Base-by-base conservation (phyloP, 2,888 invertebrate genomes). In the Cosmopolites sordidus region DNA sequence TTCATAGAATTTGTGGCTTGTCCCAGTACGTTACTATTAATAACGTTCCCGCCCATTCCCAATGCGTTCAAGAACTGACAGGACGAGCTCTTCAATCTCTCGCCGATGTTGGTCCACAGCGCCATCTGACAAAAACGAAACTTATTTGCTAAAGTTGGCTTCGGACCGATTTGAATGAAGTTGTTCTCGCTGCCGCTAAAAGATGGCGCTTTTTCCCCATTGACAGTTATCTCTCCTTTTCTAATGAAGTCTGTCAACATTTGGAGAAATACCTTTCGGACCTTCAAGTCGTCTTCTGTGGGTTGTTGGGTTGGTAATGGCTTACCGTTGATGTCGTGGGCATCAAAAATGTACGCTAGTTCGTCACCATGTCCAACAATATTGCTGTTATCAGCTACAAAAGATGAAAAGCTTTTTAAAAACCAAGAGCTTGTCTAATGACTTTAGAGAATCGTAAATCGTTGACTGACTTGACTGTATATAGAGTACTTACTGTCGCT, bases 331-430 rank as follows among this genome's bases (percentile, higher is more conserved):
- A 80, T 68, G 56, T 84, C 80, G 38, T 81, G 74, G 0, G 81
- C 79, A 65, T 87, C 84, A 64, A 88, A 88, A 63, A 88, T 74
- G 64, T 84, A 87, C 0, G 82, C 81, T 17, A 88, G 69, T 63
- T 88, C 88, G 63, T 88, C 87, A 0, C 87, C 87, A 64, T 88
- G 87, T 0, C 81, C 76, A 1, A 82, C 79, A 69, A 78, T 66
- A 69, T 73, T 42, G 33, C 12, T n/a, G 33, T 33, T n/a, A 12
- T 33, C n/a, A 11, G 3, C 33, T 33, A n/a, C 4, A 33, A n/a
- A n/a, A n/a, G n/a, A n/a, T n/a, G n/a, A n/a, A n/a, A n/a, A n/a
- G n/a, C n/a, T n/a, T n/a, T n/a, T n/a, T n/a, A n/a, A n/a, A n/a
- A n/a, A n/a, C n/a, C n/a, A n/a, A n/a, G n/a, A n/a, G n/a, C n/a